Conservation (phyloP, 1,140 invertebrate genomes). For the Latrodectus geometricus region DNA sequence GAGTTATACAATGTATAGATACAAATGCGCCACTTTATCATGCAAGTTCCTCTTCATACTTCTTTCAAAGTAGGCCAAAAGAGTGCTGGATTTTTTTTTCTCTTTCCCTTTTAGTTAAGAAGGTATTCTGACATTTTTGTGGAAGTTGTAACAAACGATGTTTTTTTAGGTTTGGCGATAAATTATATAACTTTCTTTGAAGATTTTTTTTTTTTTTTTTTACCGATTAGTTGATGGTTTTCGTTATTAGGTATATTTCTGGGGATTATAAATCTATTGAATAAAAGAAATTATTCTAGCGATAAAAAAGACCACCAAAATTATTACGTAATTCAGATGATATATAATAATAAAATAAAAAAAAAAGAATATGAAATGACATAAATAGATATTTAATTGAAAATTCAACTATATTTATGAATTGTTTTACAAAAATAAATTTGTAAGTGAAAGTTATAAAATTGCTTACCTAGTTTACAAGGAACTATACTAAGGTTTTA, state of each 20-base stretch:
- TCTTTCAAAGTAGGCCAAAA: constrained; percentile 31
- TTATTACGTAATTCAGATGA: no score
- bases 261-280: neutral
- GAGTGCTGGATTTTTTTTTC: neutral
- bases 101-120: neutral
- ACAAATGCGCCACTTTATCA: constrained; percentile 26
- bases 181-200: neutral
- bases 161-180: neutral
- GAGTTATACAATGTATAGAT: constrained; percentile 13
- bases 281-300: constrained; percentile 20
- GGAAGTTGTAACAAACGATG: constrained; percentile 4
- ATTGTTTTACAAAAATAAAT: no score
- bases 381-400: no score
- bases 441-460: no score
- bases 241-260: neutral
- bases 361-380: no score
- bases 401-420: no score
- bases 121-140: constrained; percentile 12
- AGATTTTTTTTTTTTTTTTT: neutral
- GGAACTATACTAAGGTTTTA: no score
- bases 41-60: constrained; percentile 5
- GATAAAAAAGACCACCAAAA: neutral
- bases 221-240: neutral
- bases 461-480: no score
- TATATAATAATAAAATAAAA: no score